Evolutionary conservation across 2,888 invertebrate species (phyloP).

Genomic region (Miltochrista miniata): DNA sequence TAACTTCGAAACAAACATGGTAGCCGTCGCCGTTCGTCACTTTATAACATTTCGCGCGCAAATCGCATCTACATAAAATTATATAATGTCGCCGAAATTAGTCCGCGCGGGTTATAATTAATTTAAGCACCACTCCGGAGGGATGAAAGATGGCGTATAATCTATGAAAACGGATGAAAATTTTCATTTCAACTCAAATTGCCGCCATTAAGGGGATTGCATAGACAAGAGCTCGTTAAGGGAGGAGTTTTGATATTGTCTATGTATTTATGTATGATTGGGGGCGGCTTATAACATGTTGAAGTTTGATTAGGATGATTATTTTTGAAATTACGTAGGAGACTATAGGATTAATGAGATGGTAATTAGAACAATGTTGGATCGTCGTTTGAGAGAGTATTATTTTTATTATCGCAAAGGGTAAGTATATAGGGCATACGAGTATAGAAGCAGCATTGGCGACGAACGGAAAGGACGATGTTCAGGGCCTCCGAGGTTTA

Average conservation of each 20-base stretch:
- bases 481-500: too few relatives aligned
- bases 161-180: slow-evolving; percentile 39
- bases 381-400: too few relatives aligned
- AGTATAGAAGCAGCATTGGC: too few relatives aligned
- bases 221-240: slow-evolving; percentile 38
- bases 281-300: slow-evolving; percentile 5
- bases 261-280: slow-evolving; percentile 17
- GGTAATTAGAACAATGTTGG: too few relatives aligned
- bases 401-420: too few relatives aligned
- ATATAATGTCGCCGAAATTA: slow-evolving; percentile 57
- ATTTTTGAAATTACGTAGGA: background rate
- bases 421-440: too few relatives aligned
- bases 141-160: slow-evolving; percentile 20
- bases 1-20: slow-evolving; percentile 24
- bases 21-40: too few relatives aligned
- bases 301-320: background rate
- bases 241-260: slow-evolving; percentile 27
- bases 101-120: slow-evolving; percentile 40
- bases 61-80: slow-evolving; percentile 54
- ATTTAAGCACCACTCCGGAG: slow-evolving; percentile 35
- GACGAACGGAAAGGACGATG: too few relatives aligned
- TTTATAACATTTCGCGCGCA: slow-evolving; percentile 42
- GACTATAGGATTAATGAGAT: too few relatives aligned
- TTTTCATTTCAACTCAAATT: slow-evolving; percentile 39
- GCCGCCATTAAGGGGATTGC: slow-evolving; percentile 36